phyloP scores from a whole-genome alignment of 2,113 vertebrate genomes.

The Synchiropus splendidus region DNA sequence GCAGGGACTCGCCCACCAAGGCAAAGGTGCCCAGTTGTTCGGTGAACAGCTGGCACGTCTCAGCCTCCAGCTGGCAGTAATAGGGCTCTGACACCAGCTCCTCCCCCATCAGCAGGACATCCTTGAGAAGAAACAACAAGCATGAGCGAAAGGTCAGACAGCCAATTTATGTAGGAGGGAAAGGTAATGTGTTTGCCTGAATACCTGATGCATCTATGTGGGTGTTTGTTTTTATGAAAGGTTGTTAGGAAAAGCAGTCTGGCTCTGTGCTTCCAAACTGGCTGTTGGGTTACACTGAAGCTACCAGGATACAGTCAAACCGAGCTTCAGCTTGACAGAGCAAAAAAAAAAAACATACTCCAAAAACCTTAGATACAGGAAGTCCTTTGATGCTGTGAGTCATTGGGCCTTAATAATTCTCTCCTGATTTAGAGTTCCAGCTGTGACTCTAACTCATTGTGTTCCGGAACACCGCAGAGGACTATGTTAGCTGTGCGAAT shows the following conservation, averaged over 20 bases:
- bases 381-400: too few relatives aligned
- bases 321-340: too few relatives aligned
- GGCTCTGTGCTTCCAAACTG: too few relatives aligned
- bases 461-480: too few relatives aligned
- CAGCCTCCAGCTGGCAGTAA: slow-evolving; percentile 93
- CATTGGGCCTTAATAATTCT: too few relatives aligned
- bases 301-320: too few relatives aligned
- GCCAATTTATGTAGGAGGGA: slow-evolving; percentile 26
- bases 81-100: slow-evolving; percentile 83
- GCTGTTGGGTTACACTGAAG: too few relatives aligned
- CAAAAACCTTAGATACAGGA: too few relatives aligned
- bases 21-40: slow-evolving; percentile 94
- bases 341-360: slow-evolving; percentile 1
- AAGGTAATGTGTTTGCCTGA: slow-evolving; percentile 29
- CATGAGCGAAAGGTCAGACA: slow-evolving; percentile 32
- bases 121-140: slow-evolving; percentile 56
- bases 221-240: slow-evolving; percentile 18
- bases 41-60: slow-evolving; percentile 86
- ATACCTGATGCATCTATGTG: slow-evolving; percentile 18
- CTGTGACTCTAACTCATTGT: too few relatives aligned
- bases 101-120: slow-evolving; percentile 87
- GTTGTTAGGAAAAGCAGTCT: slow-evolving; percentile 11
- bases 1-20: slow-evolving; percentile 92
- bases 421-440: too few relatives aligned
- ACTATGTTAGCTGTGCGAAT: too few relatives aligned